phyloP scores from a whole-genome alignment of 2,797 vertebrate species.

The Coilia nasus region DNA sequence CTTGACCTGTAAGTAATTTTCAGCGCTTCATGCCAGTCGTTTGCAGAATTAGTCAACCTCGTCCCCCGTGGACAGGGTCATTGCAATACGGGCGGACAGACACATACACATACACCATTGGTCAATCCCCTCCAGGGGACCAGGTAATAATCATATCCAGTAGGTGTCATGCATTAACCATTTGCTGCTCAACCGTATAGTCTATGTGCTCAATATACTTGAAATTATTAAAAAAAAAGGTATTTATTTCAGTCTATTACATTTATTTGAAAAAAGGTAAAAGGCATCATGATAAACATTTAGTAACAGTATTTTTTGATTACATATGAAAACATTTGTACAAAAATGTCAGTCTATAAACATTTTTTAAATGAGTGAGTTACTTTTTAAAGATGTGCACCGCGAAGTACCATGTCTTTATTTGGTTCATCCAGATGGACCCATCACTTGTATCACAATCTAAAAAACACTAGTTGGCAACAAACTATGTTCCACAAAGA shows the following conservation, averaged over 20 bases:
- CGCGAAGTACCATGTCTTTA: neutral
- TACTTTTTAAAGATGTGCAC: neutral
- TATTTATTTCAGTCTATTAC: neutral
- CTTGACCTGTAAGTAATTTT: neutral
- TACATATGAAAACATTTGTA: conserved; percentile 38
- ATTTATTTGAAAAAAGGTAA: conserved; percentile 1
- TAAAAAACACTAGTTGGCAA: neutral
- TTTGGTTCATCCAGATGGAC: neutral
- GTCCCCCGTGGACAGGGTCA: too few relatives aligned
- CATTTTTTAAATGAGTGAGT: neutral
- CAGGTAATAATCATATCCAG: too few relatives aligned
- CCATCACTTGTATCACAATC: neutral
- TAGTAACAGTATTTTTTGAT: conserved; percentile 74
- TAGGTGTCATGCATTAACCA: neutral
- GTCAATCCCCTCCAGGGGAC: too few relatives aligned
- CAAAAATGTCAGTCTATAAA: neutral
- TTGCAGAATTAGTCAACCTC: neutral
- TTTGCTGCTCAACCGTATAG: neutral
- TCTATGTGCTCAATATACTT: too few relatives aligned
- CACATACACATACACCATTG: too few relatives aligned
- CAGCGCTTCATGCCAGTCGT: neutral
- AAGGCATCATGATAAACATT: conserved; percentile 50
- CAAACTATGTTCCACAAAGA: neutral
- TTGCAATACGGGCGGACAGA: too few relatives aligned
- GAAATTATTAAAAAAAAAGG: too few relatives aligned